A percentile compares a stretch with the other conserved stretches of the same genome.
These are phyloP conservation scores for Encarsia formosa DNA, from an alignment of 2,888 invertebrate species.

Conservation along the genomic window DNA sequence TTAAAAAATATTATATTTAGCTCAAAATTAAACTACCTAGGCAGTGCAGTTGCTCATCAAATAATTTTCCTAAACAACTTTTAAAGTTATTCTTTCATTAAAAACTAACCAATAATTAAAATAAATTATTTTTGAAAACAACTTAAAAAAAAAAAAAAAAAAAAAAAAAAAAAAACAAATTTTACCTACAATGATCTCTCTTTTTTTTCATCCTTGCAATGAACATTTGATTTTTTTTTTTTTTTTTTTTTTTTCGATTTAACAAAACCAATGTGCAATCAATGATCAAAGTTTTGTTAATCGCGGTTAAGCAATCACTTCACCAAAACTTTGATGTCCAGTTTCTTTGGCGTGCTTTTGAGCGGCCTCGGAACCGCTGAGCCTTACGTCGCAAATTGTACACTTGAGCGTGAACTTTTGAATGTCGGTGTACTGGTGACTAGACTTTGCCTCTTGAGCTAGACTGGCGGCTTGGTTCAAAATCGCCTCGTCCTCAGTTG, in stretches of 20 bases:
- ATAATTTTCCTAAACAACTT: too few species aligned
- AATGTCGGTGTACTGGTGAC: conserved; percentile 86
- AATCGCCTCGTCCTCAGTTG: conserved; percentile 67
- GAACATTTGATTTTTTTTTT: neutral
- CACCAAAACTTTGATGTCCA: conserved; percentile 77
- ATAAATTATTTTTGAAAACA: too few species aligned
- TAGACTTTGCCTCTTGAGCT: conserved; percentile 82
- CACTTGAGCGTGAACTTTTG: conserved; percentile 83
- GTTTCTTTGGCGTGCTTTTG: conserved; percentile 81
- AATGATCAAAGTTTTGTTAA: neutral
- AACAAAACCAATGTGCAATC: too few species aligned
- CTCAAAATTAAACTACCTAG: too few species aligned
- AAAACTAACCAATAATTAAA: too few species aligned
- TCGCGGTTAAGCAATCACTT: conserved; percentile 54
- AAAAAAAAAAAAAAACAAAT: too few species aligned
- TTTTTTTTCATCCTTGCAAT: too few species aligned
- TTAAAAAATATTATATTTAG: too few species aligned
- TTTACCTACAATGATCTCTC: too few species aligned
- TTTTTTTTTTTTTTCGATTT: neutral
- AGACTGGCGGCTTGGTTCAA: conserved; percentile 78
- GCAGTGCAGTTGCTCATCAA: too few species aligned
- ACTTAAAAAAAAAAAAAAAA: too few species aligned
- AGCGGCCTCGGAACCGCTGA: conserved; percentile 79
- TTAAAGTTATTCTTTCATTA: too few species aligned
- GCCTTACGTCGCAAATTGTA: conserved; percentile 68